These are phyloP conservation scores for Plecotus auritus DNA, from an alignment of 2,113 vertebrate species.

Conservation along the genomic window DNA sequence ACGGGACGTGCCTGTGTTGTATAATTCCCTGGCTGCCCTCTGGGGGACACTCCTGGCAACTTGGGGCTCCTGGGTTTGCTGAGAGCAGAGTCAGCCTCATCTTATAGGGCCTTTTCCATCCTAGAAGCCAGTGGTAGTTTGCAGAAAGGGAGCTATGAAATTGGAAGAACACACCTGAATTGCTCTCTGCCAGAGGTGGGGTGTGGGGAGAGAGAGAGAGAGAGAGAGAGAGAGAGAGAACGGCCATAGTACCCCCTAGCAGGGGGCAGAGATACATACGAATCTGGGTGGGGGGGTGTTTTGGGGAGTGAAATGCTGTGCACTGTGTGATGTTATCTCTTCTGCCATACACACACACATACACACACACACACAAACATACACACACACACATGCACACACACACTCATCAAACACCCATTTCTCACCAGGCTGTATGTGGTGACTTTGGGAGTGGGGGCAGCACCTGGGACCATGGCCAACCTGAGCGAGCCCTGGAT, in stretches of 20 bases:
- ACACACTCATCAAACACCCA: background rate
- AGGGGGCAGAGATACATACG: fast-evolving
- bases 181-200: background rate
- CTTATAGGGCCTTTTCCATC: fast-evolving
- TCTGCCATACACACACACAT: fast-evolving
- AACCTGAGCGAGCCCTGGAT: fast-evolving
- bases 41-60: background rate
- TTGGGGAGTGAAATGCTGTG: background rate
- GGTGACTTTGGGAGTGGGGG: background rate
- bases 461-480: too few relatives aligned
- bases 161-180: background rate
- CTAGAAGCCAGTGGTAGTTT: too few relatives aligned
- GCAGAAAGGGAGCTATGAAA: background rate
- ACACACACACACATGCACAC: background rate
- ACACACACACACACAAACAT: background rate
- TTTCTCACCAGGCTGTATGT: background rate
- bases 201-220: too few relatives aligned
- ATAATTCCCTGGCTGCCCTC: background rate
- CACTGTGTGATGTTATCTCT: too few relatives aligned
- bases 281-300: background rate
- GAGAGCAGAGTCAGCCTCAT: background rate
- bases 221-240: too few relatives aligned
- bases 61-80: background rate
- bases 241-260: too few relatives aligned
- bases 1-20: background rate